Evolutionary conservation across 2,113 vertebrate genomes (phyloP).

Genomic region (Coturnix japonica): DNA sequence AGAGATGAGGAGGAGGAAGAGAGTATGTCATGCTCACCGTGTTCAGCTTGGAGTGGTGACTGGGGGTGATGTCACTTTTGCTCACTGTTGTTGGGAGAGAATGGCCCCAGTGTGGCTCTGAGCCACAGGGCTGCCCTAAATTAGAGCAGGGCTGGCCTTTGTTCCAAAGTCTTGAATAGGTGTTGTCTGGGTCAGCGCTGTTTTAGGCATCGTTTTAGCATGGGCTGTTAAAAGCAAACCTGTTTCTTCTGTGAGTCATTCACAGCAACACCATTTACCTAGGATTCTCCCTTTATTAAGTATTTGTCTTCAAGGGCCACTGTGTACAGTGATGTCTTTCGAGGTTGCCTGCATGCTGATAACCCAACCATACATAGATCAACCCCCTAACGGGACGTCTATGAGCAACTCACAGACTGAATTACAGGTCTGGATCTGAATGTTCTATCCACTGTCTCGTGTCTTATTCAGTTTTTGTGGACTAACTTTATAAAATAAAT

Average conservation of each 20-base stretch:
- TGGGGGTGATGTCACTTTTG: conserved; percentile 1
- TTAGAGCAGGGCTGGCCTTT: neutral
- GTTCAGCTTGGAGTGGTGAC: neutral
- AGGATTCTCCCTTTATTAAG: neutral
- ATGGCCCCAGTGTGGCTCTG: neutral
- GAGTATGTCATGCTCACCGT: rapidly evolving
- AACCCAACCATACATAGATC: neutral
- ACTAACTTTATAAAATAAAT: neutral
- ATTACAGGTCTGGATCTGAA: neutral
- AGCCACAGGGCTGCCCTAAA: neutral
- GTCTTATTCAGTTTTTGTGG: neutral
- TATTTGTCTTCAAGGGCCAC: neutral
- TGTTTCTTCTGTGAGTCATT: neutral
- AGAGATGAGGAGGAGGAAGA: neutral
- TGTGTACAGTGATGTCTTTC: neutral
- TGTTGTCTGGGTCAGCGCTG: neutral
- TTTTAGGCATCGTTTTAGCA: neutral
- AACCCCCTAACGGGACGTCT: neutral
- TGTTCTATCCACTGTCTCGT: neutral
- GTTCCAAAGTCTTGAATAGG: rapidly evolving
- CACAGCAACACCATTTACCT: neutral
- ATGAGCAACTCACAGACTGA: neutral
- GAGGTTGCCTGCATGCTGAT: neutral
- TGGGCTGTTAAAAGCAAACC: neutral
- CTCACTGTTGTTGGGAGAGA: rapidly evolving